These are phyloP conservation scores for Cyprinodon brontotheroides DNA, from an alignment of 2,113 vertebrate species.

Conservation along the genomic window DNA sequence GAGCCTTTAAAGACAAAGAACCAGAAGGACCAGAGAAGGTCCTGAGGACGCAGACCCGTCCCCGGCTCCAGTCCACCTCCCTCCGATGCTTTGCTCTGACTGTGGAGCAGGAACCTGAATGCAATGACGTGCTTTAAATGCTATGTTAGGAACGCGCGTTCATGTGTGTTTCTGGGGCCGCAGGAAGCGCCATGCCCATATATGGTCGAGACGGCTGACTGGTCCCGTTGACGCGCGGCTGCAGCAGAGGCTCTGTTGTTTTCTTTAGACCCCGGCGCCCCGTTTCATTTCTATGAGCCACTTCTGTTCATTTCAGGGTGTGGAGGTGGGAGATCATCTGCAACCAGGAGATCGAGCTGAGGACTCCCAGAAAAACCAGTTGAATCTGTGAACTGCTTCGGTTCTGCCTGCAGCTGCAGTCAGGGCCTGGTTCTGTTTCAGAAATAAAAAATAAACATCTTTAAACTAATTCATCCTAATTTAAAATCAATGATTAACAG, in stretches of 20 bases:
- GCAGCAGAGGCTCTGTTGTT: not conserved
- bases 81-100: slow-evolving; percentile 7
- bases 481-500: too few species aligned
- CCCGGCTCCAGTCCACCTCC: not conserved
- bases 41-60: not conserved
- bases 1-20: too few species aligned
- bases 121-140: slow-evolving; percentile 55
- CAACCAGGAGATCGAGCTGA: too few species aligned
- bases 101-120: slow-evolving; percentile 46
- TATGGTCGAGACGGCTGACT: slow-evolving; percentile 46
- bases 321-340: too few species aligned
- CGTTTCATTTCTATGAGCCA: not conserved
- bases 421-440: too few species aligned
- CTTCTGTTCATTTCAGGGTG: not conserved
- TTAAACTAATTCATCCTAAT: too few species aligned
- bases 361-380: too few species aligned
- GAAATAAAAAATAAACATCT: too few species aligned
- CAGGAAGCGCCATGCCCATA: slow-evolving; percentile 63
- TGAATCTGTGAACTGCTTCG: too few species aligned
- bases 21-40: not conserved
- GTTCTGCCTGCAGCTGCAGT: too few species aligned
- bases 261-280: too few species aligned
- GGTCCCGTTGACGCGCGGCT: slow-evolving; percentile 25
- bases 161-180: slow-evolving; percentile 30
- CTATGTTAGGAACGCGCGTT: slow-evolving; percentile 64